Conservation (phyloP, 30 jellyfish, hydroid and myxozoan genomes). For the Turritopsis dohrnii region DNA sequence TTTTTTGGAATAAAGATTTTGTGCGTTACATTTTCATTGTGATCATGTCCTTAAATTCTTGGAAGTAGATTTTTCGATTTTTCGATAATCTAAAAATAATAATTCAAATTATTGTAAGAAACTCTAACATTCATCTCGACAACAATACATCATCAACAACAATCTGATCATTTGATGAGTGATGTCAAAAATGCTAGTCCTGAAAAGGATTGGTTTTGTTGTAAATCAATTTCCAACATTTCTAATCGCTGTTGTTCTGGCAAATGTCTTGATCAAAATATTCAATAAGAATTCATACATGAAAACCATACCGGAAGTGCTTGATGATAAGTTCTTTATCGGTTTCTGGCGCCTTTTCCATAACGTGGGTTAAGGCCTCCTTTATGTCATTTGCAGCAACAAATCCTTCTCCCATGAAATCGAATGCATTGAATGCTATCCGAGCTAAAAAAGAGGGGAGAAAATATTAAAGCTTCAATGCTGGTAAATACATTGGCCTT, state of each 20-base stretch:
- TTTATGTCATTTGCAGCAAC: slow-evolving; percentile 40
- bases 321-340: slow-evolving; percentile 22
- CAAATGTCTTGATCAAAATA: not conserved
- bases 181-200: too few relatives aligned
- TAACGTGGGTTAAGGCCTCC: slow-evolving; percentile 25
- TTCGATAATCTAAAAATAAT: slow-evolving; percentile 10
- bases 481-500: not conserved
- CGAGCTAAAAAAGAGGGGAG: slow-evolving; percentile 30
- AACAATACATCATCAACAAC: not conserved
- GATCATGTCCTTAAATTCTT: slow-evolving; percentile 24
- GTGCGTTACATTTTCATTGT: not conserved
- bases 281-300: too few relatives aligned
- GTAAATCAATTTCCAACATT: too few relatives aligned
- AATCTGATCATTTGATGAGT: too few relatives aligned
- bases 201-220: too few relatives aligned
- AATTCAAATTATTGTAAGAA: not conserved
- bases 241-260: too few relatives aligned
- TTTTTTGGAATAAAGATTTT: too few relatives aligned
- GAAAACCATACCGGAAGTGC: slow-evolving; percentile 5
- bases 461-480: not conserved
- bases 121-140: not conserved
- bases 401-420: slow-evolving; percentile 38
- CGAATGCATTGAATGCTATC: slow-evolving; percentile 35
- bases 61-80: slow-evolving; percentile 9
- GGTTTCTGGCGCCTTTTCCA: slow-evolving; percentile 40